Conservation (phyloP, 2,888 invertebrate species). For the Charanyca ferruginea region DNA sequence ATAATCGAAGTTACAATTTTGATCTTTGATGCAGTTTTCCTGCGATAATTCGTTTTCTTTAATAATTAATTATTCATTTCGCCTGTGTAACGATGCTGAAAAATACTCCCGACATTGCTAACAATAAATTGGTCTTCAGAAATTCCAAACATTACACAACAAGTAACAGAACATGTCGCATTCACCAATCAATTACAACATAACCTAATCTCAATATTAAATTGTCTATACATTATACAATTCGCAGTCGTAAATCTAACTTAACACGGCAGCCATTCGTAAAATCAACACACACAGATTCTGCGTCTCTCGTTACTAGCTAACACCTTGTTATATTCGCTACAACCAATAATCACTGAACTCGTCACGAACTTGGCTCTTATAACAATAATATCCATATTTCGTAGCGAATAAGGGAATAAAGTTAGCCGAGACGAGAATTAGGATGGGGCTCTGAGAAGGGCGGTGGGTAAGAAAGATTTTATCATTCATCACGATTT, state of each 20-base stretch:
- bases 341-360: constrained; percentile 62
- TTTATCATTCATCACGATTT: not conserved
- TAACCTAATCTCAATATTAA: constrained; percentile 48
- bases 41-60: no score
- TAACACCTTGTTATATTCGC: constrained; percentile 66
- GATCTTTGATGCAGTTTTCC: no score
- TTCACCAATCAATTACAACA: constrained; percentile 33
- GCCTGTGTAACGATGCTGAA: no score
- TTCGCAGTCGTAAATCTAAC: constrained; percentile 31
- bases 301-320: constrained; percentile 27
- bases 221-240: constrained; percentile 31
- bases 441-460: constrained; percentile 80
- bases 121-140: not conserved
- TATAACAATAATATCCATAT: constrained; percentile 90
- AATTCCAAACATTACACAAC: constrained; percentile 5
- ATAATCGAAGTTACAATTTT: no score
- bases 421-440: constrained; percentile 79
- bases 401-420: constrained; percentile 87
- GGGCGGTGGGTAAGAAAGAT: constrained; percentile 42
- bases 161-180: constrained; percentile 9
- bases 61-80: no score
- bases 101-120: not conserved
- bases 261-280: constrained; percentile 53
- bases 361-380: constrained; percentile 82
- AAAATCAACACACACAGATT: constrained; percentile 59